Evolutionary conservation across 2,888 invertebrate genomes (phyloP).

Genomic region (Actias luna): DNA sequence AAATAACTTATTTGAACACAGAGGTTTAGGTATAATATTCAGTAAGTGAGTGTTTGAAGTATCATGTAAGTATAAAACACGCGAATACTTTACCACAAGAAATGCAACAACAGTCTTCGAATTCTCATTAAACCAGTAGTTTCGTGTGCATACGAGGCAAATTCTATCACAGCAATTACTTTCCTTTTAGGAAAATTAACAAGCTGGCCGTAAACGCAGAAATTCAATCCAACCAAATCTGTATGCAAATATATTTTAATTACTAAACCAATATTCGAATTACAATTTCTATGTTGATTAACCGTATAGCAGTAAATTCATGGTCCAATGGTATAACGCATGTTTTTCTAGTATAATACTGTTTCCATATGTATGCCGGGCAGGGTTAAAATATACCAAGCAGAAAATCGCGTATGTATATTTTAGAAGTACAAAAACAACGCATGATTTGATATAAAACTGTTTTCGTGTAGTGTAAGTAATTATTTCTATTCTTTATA

Average conservation of each 20-base stretch:
- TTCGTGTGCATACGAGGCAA: constrained; percentile 45
- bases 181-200: constrained; percentile 78
- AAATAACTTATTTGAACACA: background rate
- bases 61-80: background rate
- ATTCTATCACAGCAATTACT: constrained; percentile 67
- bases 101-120: constrained; percentile 19
- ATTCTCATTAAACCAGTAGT: constrained; percentile 23
- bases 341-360: constrained; percentile 69
- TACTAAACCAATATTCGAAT: constrained; percentile 69
- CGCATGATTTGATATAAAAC: constrained; percentile 22
- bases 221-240: constrained; percentile 75
- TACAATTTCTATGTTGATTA: constrained; percentile 71
- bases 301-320: constrained; percentile 45
- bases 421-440: constrained; percentile 2
- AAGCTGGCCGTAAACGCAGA: constrained; percentile 61
- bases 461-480: background rate
- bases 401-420: constrained; percentile 14
- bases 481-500: too few species aligned
- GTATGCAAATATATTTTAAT: constrained; percentile 79
- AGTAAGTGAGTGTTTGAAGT: too few species aligned
- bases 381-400: constrained; percentile 32
- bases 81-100: constrained; percentile 17
- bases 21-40: background rate
- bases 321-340: constrained; percentile 16
- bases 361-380: constrained; percentile 46